Conservation (phyloP, 1,140 invertebrate genomes). For the Atta texana region DNA sequence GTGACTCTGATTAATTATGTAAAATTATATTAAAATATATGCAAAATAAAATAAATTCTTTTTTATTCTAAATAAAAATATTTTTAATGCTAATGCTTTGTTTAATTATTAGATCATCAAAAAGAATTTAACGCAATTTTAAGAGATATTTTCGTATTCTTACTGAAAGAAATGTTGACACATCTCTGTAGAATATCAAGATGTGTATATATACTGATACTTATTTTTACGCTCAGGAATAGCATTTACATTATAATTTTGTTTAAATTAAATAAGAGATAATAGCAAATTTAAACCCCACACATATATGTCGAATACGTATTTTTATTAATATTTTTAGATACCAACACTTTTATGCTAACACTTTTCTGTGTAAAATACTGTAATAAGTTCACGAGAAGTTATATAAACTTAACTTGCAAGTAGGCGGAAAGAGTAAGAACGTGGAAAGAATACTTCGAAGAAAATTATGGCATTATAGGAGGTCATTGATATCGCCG, state of each 20-base stretch:
- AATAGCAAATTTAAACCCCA: background rate
- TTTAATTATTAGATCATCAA: background rate
- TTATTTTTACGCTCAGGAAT: background rate
- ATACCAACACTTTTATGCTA: background rate
- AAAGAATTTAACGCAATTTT: background rate
- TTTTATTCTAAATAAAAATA: background rate
- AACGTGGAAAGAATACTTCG: background rate
- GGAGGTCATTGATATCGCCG: background rate
- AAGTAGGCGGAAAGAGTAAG: background rate
- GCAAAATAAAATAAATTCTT: background rate
- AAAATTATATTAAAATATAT: background rate
- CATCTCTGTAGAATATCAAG: background rate
- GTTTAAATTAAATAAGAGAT: background rate
- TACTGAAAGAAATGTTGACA: background rate
- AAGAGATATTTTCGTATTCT: background rate
- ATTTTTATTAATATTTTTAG: conserved; percentile 2
- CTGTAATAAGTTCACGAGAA: background rate
- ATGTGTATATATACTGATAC: background rate
- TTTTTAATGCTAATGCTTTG: background rate
- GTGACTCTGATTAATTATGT: background rate
- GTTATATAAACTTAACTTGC: background rate
- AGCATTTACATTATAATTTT: background rate
- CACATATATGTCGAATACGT: background rate
- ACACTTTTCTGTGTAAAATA: conserved; percentile 14
- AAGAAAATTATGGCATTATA: conserved; percentile 20